Percentiles rank a stretch among this genome's conserved stretches.
phyloP scores from a whole-genome alignment of 2,797 vertebrate species.

The Mus spretus region DNA sequence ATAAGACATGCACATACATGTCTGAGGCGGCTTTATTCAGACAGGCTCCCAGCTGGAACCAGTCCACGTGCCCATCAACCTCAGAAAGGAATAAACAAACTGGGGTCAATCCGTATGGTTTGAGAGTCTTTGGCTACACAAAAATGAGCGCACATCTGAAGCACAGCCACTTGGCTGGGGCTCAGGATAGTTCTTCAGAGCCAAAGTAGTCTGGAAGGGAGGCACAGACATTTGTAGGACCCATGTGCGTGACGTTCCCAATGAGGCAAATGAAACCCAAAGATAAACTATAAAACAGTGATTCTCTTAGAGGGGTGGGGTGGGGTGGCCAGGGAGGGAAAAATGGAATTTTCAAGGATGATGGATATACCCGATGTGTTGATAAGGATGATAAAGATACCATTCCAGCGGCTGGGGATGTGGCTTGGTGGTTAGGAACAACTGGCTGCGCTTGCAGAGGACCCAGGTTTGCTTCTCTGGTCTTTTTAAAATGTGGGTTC shows the following conservation, averaged over 20 bases:
- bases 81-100: not conserved
- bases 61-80: not conserved
- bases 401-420: not conserved
- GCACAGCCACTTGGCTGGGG: not conserved
- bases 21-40: not conserved
- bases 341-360: not conserved
- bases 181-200: not conserved
- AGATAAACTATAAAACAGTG: accelerated
- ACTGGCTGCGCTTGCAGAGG: not conserved
- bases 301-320: not conserved
- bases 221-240: accelerated
- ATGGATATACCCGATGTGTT: not conserved
- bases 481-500: not conserved
- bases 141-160: not conserved
- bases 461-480: not conserved
- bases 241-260: not conserved
- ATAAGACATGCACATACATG: not conserved
- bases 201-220: not conserved
- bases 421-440: not conserved
- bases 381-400: not conserved
- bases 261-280: not conserved
- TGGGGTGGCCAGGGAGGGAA: not conserved
- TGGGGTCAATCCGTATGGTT: not conserved
- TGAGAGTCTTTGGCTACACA: not conserved
- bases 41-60: not conserved